Evolutionary conservation across 2,888 invertebrate genomes (phyloP).

Genomic region (Caenorhabditis sp.): DNA sequence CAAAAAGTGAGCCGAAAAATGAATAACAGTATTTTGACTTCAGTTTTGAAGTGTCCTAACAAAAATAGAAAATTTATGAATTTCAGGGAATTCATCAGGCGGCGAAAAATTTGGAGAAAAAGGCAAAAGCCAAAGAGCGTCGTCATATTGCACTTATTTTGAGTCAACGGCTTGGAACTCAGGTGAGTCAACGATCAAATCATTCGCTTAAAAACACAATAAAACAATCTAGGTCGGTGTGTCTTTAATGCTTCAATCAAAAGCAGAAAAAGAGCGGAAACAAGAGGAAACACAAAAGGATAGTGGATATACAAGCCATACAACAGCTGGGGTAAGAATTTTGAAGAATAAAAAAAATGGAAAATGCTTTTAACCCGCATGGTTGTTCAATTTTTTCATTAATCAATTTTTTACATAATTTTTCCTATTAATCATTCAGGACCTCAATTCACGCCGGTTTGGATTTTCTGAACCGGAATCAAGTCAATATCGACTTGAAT

Average conservation of each 20-base stretch:
- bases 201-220: too few species aligned
- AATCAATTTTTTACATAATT: constrained; percentile 14
- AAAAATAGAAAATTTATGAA: not conserved
- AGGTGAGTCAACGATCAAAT: constrained; percentile 40
- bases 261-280: constrained; percentile 50
- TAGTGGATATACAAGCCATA: constrained; percentile 46
- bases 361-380: not conserved
- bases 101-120: constrained; percentile 68
- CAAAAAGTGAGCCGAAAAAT: too few species aligned
- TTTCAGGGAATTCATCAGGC: constrained; percentile 69
- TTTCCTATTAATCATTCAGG: constrained; percentile 30
- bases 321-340: constrained; percentile 35
- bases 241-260: constrained; percentile 67
- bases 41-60: too few species aligned
- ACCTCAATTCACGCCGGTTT: constrained; percentile 38
- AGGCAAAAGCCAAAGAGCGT: constrained; percentile 68
- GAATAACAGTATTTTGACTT: too few species aligned
- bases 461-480: constrained; percentile 46
- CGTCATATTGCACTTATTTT: constrained; percentile 67
- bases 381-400: constrained; percentile 9
- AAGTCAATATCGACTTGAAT: constrained; percentile 34
- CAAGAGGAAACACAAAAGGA: constrained; percentile 37
- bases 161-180: constrained; percentile 68
- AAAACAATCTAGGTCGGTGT: constrained; percentile 62
- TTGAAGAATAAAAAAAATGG: not conserved